Conservation (phyloP, 2,797 vertebrate species). For the Echiichthys vipera region DNA sequence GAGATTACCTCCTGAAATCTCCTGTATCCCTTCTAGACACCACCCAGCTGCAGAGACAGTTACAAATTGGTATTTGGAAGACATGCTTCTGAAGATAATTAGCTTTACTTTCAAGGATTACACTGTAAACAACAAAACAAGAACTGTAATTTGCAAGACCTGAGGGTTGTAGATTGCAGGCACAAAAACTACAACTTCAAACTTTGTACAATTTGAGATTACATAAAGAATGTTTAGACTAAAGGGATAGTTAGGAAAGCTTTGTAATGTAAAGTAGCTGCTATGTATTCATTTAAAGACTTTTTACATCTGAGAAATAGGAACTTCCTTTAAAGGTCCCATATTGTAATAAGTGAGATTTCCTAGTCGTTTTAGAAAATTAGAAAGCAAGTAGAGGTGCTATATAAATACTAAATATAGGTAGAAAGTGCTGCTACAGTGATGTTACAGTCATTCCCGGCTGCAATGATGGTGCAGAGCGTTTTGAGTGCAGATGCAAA, state of each 20-base stretch:
- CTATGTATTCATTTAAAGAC: not conserved
- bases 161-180: constrained; percentile 47
- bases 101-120: constrained; percentile 76
- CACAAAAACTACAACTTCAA: constrained; percentile 46
- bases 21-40: constrained; percentile 67
- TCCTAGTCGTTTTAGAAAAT: too few relatives aligned
- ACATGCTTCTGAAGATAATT: constrained; percentile 74
- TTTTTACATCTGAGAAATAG: not conserved
- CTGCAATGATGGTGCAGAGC: too few relatives aligned
- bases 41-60: constrained; percentile 64
- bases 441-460: too few relatives aligned
- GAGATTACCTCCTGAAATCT: constrained; percentile 74
- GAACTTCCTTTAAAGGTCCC: not conserved
- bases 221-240: constrained; percentile 21
- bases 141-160: constrained; percentile 52
- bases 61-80: constrained; percentile 73
- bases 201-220: constrained; percentile 52
- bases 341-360: too few relatives aligned
- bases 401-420: too few relatives aligned
- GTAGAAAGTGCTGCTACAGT: too few relatives aligned
- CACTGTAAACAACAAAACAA: constrained; percentile 66
- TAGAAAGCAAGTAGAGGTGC: too few relatives aligned
- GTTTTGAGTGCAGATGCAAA: too few relatives aligned
- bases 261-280: constrained; percentile 4
- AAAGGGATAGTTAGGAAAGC: not conserved